phyloP scores from a whole-genome alignment of 1,140 invertebrate species.

The Zaprionus africanus region DNA sequence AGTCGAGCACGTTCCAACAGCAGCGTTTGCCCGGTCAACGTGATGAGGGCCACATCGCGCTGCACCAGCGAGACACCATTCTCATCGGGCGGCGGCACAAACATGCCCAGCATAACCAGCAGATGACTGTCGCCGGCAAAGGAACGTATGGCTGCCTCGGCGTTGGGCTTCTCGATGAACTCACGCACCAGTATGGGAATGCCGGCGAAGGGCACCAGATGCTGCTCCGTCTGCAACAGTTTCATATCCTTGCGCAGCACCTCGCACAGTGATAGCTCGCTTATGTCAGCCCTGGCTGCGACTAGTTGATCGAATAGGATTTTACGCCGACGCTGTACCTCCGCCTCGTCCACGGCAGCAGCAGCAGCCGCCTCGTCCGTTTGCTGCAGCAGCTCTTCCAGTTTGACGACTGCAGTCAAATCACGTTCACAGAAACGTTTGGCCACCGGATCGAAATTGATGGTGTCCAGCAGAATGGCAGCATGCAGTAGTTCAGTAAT shows the following conservation, averaged over 20 bases:
- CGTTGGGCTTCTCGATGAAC: constrained; percentile 85
- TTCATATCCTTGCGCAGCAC: constrained; percentile 89
- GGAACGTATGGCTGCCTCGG: constrained; percentile 82
- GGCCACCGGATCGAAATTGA: constrained; percentile 87
- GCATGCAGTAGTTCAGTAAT: constrained; percentile 85
- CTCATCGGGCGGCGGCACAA: constrained; percentile 50
- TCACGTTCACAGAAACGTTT: constrained; percentile 88
- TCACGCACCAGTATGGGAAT: constrained; percentile 86
- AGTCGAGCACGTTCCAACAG: constrained; percentile 59
- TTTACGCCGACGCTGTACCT: constrained; percentile 50
- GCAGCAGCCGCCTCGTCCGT: not conserved
- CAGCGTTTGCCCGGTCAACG: constrained; percentile 46
- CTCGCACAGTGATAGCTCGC: constrained; percentile 85
- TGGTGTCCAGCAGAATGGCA: constrained; percentile 91
- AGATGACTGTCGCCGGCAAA: constrained; percentile 84
- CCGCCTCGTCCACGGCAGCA: not conserved
- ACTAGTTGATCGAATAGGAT: constrained; percentile 85
- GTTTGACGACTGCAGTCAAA: constrained; percentile 63
- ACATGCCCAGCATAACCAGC: constrained; percentile 86
- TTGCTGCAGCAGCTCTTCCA: constrained; percentile 42
- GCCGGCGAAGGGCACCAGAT: constrained; percentile 85
- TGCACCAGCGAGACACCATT: constrained; percentile 58
- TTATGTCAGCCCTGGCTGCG: constrained; percentile 87
- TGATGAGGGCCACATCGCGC: constrained; percentile 86
- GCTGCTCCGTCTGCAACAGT: constrained; percentile 78